Evolutionary conservation across 2,797 vertebrate genomes (phyloP).

Genomic region (Pseudomugil tenellus): DNA sequence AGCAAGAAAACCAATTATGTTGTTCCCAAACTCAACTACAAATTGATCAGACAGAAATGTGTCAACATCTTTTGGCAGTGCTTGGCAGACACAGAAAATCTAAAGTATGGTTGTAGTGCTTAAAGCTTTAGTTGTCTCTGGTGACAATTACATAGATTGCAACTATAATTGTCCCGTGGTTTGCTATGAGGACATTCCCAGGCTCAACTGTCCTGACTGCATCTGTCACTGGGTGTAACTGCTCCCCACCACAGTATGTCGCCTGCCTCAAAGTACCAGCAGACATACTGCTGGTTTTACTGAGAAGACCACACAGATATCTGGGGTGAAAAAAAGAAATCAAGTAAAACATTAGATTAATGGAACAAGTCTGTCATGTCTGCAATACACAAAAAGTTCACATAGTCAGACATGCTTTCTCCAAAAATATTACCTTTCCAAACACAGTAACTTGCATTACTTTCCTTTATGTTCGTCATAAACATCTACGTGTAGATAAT

Average conservation of each 20-base stretch:
- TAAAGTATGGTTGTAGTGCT: slow-evolving; percentile 12
- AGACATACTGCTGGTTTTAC: slow-evolving; percentile 51
- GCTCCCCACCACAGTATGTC: slow-evolving; percentile 65
- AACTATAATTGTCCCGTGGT: slow-evolving; percentile 54
- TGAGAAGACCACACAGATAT: slow-evolving; percentile 69
- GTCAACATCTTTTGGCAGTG: slow-evolving; percentile 17
- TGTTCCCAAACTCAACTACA: slow-evolving; percentile 9
- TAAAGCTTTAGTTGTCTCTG: slow-evolving; percentile 53
- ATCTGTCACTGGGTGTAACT: slow-evolving; percentile 72
- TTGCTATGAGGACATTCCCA: slow-evolving; percentile 67
- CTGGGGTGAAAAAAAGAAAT: slow-evolving; percentile 42
- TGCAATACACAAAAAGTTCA: slow-evolving; percentile 30
- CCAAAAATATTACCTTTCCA: slow-evolving; percentile 1
- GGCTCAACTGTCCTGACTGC: slow-evolving; percentile 50
- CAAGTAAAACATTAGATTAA: slow-evolving; percentile 33
- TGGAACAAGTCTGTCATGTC: slow-evolving; percentile 31
- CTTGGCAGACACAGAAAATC: slow-evolving; percentile 25
- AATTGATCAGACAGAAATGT: slow-evolving; percentile 43
- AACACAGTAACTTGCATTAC: slow-evolving; percentile 1
- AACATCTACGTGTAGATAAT: too few species aligned
- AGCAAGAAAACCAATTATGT: slow-evolving; percentile 5
- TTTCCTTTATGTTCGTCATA: not conserved
- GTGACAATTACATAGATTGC: slow-evolving; percentile 54
- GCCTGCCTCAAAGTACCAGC: slow-evolving; percentile 47
- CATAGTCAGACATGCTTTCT: slow-evolving; percentile 27